These are phyloP conservation scores for Periophthalmodon schlosseri DNA, from an alignment of 2,113 vertebrate genomes.

Conservation along the genomic window DNA sequence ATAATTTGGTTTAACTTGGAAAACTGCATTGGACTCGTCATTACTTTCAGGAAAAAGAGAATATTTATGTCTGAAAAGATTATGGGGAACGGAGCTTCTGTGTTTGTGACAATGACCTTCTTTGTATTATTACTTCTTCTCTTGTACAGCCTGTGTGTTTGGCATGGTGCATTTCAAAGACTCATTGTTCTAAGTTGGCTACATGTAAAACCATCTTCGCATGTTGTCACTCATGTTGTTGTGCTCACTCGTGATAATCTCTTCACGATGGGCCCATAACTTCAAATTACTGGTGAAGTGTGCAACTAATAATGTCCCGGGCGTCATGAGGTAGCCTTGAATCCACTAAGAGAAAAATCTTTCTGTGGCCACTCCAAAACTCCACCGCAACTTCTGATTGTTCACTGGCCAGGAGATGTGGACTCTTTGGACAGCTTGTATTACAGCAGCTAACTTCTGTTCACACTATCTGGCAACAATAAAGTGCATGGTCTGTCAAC, in stretches of 20 bases:
- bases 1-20: neutral
- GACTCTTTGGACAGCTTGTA: conserved; percentile 52
- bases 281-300: conserved; percentile 52
- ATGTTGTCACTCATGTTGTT: conserved; percentile 18
- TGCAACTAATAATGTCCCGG: conserved; percentile 42
- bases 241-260: conserved; percentile 27
- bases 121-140: neutral
- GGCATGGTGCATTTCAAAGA: neutral
- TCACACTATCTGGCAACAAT: neutral
- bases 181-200: conserved; percentile 5
- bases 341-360: conserved; percentile 40
- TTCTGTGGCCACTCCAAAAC: conserved; percentile 73
- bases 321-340: conserved; percentile 43
- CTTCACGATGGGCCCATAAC: conserved; percentile 34
- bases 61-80: neutral
- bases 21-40: neutral
- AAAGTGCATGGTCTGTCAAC: conserved; percentile 29
- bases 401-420: conserved; percentile 75
- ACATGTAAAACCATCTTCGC: neutral
- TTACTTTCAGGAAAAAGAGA: neutral
- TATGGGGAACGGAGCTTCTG: no score
- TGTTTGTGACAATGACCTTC: neutral
- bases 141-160: neutral
- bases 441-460: conserved; percentile 50
- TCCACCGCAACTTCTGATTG: conserved; percentile 62